Percentiles rank a stretch among this genome's conserved stretches.
These are phyloP conservation scores for Pampus argenteus DNA, from an alignment of 2,797 vertebrate species.

Conservation along the genomic window DNA sequence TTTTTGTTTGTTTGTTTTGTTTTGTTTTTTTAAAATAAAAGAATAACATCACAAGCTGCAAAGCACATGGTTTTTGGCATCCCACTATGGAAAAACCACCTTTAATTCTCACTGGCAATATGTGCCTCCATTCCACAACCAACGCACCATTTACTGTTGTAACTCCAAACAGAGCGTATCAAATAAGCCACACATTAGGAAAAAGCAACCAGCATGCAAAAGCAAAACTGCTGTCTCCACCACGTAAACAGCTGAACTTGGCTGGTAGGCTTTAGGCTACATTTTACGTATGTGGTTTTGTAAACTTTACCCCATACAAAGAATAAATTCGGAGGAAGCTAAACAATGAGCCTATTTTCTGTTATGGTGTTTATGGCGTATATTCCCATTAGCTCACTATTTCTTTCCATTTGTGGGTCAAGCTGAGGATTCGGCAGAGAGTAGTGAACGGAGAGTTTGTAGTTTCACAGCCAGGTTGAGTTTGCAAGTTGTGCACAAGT, in stretches of 20 bases:
- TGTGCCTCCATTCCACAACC: constrained; percentile 64
- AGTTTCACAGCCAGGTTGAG: constrained; percentile 48
- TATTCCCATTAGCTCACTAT: constrained; percentile 17
- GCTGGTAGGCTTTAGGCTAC: constrained; percentile 44
- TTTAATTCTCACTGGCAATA: constrained; percentile 71
- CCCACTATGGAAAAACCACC: constrained; percentile 79
- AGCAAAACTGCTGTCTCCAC: constrained; percentile 49
- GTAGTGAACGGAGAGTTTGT: constrained; percentile 38
- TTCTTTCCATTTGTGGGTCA: constrained; percentile 12
- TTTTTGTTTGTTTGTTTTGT: neutral
- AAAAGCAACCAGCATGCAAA: constrained; percentile 63
- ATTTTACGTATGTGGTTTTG: constrained; percentile 49
- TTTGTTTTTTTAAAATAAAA: too few relatives aligned
- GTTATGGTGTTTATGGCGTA: constrained; percentile 6
- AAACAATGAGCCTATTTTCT: constrained; percentile 25
- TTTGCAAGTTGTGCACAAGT: constrained; percentile 50
- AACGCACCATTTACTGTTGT: constrained; percentile 73
- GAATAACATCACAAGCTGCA: constrained; percentile 60
- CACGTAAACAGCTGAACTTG: constrained; percentile 50
- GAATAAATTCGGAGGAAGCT: constrained; percentile 22
- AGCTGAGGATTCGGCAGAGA: constrained; percentile 24
- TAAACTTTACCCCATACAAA: constrained; percentile 42
- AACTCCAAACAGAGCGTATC: constrained; percentile 77
- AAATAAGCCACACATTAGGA: constrained; percentile 72
- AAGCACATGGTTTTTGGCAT: constrained; percentile 69